Conservation (phyloP, 2,888 invertebrate species). For the Drosophila gaucha region DNA sequence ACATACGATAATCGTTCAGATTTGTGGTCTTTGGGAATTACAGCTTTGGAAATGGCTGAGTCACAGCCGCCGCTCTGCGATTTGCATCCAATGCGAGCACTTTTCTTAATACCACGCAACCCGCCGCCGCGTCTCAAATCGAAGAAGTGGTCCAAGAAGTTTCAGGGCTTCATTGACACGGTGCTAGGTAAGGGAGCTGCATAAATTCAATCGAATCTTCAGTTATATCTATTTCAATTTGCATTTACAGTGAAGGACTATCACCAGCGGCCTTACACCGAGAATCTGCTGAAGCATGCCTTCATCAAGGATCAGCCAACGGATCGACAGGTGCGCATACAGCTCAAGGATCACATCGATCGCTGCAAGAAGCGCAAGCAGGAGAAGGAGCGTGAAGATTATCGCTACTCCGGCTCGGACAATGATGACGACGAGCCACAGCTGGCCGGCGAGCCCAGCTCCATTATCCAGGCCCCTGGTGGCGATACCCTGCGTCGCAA, state of each 20-base stretch:
- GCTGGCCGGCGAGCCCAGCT: slow-evolving; percentile 96
- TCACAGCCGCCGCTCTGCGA: slow-evolving; percentile 99
- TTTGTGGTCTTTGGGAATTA: slow-evolving; percentile 97
- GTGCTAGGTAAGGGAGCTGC: slow-evolving; percentile 88
- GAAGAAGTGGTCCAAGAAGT: slow-evolving; percentile 99
- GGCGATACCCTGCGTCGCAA: slow-evolving; percentile 98
- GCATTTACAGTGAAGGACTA: slow-evolving; percentile 94
- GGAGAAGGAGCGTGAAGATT: slow-evolving; percentile 92
- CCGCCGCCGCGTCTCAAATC: slow-evolving; percentile 98
- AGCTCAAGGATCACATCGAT: slow-evolving; percentile 99
- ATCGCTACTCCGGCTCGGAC: slow-evolving; percentile 97
- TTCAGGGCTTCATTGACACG: slow-evolving; percentile 99
- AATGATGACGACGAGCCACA: slow-evolving; percentile 98
- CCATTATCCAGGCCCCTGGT: slow-evolving; percentile 93
- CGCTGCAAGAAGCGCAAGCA: slow-evolving; percentile 97
- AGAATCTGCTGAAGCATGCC: slow-evolving; percentile 97
- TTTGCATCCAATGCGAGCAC: slow-evolving; percentile 99
- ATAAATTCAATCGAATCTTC: not conserved
- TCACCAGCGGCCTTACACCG: slow-evolving; percentile 99
- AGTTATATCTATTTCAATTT: not conserved
- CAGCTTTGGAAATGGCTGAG: slow-evolving; percentile 99
- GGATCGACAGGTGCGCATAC: slow-evolving; percentile 98
- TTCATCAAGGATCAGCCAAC: slow-evolving; percentile 99
- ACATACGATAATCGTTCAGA: slow-evolving; percentile 99
- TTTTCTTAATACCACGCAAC: slow-evolving; percentile 99